Base-by-base conservation (phyloP, 2,797 vertebrate genomes). In the Cyclopterus lumpus region DNA sequence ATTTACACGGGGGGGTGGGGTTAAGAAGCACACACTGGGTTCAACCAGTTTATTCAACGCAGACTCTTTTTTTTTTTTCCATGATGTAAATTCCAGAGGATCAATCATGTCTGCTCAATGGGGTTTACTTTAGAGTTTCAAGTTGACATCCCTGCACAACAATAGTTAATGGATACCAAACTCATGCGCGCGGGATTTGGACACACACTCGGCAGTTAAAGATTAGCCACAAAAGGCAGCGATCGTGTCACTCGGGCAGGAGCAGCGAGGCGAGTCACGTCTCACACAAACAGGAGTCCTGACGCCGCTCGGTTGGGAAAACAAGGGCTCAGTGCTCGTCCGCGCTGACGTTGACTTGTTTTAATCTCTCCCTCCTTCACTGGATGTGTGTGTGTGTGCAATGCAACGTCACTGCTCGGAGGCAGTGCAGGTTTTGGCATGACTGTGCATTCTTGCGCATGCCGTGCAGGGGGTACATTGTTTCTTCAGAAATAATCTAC, bases 401-500 rank as follows among this genome's bases (percentile, higher is more conserved):
- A 3, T 18, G 26, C n/a, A 28, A 63, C 44, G 44, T 53, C 34
- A 32, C 54, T 2, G 54, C 71, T 67, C 40, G 1, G 26, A 64
- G 63, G 20, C 53, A 6, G 49, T 0, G 49, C 71, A 26, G 67
- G 66, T 71, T 73, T 73, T 69, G 67, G 46, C 76, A 62, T 78
- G 85, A 83, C 86, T 32, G 67, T 81, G 85, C 82, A 72, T 85
- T 90, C 75, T 40, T 73, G 77, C 64, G 67, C 69, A 34, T 24
- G 53, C 49, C 3, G 36, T 8, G 74, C 40, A 18, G 63, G 64
- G 51, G 59, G 75, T 38, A 22, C 24, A 22, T 73, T 74, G 11
- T 60, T 60, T 69, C 65, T 53, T 55, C 46, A n/a, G 65, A 77
- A 84, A 89, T 89, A 64, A 89, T 85, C 81, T 80, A 79, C 83